Evolutionary conservation across 1,140 invertebrate species (phyloP).

Genomic region (Asbolus verrucosus): DNA sequence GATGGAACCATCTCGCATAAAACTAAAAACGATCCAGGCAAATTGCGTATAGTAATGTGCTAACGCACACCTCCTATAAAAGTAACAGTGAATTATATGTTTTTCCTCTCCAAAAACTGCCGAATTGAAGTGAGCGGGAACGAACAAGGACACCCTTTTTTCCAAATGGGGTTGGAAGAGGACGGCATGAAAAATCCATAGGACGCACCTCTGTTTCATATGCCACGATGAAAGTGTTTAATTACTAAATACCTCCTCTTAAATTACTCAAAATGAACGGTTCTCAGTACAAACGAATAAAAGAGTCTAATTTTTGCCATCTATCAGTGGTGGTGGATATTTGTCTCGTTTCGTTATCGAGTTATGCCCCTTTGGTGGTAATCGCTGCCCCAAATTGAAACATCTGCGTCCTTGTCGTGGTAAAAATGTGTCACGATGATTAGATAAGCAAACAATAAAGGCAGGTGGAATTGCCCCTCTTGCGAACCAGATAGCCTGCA

Average conservation of each 20-base stretch:
- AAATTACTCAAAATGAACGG: conserved; percentile 26
- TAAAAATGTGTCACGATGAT: conserved; percentile 20
- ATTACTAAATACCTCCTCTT: conserved; percentile 21
- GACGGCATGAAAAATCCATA: conserved; percentile 30
- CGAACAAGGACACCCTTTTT: not conserved
- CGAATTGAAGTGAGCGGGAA: not conserved
- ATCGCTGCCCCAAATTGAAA: not conserved
- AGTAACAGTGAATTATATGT: conserved; percentile 32
- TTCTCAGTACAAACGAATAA: conserved; percentile 8
- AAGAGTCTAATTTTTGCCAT: conserved; percentile 7
- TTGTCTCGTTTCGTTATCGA: too few species aligned
- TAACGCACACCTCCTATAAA: conserved; percentile 26
- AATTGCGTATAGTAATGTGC: conserved; percentile 28
- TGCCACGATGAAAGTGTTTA: conserved; percentile 11
- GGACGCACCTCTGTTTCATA: conserved; percentile 19
- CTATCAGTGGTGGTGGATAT: not conserved
- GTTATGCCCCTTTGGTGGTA: not conserved
- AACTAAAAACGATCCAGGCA: conserved; percentile 11
- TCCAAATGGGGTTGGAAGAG: too few species aligned
- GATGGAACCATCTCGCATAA: conserved; percentile 27
- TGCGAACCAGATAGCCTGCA: conserved; percentile 7
- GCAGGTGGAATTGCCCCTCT: conserved; percentile 25
- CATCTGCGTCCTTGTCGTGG: conserved; percentile 22
- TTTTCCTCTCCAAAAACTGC: too few species aligned
- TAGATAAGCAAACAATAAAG: conserved; percentile 38